Base-by-base conservation (phyloP, 2,888 invertebrate genomes). In the Cheilosia vulpina region DNA sequence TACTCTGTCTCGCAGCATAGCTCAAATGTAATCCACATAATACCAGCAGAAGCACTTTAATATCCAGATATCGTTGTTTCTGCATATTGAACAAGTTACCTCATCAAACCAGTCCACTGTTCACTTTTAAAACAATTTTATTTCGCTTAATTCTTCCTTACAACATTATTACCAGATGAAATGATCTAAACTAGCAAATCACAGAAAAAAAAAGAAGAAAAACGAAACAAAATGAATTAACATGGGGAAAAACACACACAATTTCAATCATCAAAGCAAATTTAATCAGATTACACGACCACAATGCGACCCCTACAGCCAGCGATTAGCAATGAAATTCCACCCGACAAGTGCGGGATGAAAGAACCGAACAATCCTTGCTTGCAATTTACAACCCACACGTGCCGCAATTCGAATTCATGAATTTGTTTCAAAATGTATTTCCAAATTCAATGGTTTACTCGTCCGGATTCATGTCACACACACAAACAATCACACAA, bases 1-100 rank as follows among this genome's bases (percentile, higher is more conserved):
- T 81, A 90, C 90, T 90, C 87, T 90, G 87, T 57, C 89, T 87
- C 5, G 87, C 89, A 13, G 89, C 90, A 65, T 87, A 81, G 43
- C 66, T 62, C 24, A 84, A 19, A 58, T 87, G 47, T 77, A 87
- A 79, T 85, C 85, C 85, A 79, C 50, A 76, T 9, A 87, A 87
- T 73, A 88, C 43, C 19, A 88, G 38, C 43, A 89, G 73, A 17
- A 90, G 66, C 4, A 62, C 27, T 34, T 75, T 43, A 53, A 24
- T 17, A 45, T 75, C 38, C 65, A 65, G 17, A 71, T 47, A 71
- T 45, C 43, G 78, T 71, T 47, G 50, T 71, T 17, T 73, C 58
- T 66, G 83, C 66, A 79, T 73, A 17, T 66, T 79, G 17, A 60
- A 38, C 19, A 58, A 58, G 60, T 50, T 52, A 15, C 45, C 68